Evolutionary conservation across 2,797 vertebrate genomes (phyloP).

Genomic region (Paedocypris micromegethes): DNA sequence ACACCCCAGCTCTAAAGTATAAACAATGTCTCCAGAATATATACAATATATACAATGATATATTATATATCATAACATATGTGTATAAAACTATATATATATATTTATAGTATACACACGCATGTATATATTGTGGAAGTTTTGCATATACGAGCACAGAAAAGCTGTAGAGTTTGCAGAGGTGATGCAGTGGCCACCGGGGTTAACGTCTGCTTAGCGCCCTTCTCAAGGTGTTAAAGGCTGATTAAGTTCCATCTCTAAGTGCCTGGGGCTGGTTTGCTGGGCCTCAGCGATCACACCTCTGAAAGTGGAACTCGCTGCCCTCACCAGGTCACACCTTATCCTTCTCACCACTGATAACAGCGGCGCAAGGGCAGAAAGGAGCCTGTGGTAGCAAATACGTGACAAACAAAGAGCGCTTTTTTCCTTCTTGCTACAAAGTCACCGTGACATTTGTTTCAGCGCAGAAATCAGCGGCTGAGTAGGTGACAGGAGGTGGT

Average conservation of each 20-base stretch:
- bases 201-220: conserved; percentile 46
- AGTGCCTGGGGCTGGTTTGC: conserved; percentile 41
- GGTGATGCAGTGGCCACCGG: conserved; percentile 36
- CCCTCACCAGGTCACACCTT: conserved; percentile 53
- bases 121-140: too few species aligned
- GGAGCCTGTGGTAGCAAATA: conserved; percentile 23
- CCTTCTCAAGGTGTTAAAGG: conserved; percentile 60
- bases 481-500: neutral
- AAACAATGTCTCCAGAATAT: too few species aligned
- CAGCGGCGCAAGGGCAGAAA: conserved; percentile 39
- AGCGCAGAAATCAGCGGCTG: conserved; percentile 24
- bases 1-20: too few species aligned
- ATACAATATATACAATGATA: too few species aligned
- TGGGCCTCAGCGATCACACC: conserved; percentile 44
- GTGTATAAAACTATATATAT: too few species aligned
- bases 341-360: conserved; percentile 52
- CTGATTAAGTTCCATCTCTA: conserved; percentile 60
- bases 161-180: conserved; percentile 18
- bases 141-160: neutral
- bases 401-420: conserved; percentile 7
- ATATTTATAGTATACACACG: too few species aligned
- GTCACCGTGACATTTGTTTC: conserved; percentile 19
- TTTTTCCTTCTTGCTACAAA: neutral
- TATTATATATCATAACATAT: too few species aligned
- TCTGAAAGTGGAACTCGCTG: conserved; percentile 57